Percentiles rank a stretch among this genome's conserved stretches.
phyloP scores from a whole-genome alignment of 2,888 invertebrate genomes.

The Patella depressa region DNA sequence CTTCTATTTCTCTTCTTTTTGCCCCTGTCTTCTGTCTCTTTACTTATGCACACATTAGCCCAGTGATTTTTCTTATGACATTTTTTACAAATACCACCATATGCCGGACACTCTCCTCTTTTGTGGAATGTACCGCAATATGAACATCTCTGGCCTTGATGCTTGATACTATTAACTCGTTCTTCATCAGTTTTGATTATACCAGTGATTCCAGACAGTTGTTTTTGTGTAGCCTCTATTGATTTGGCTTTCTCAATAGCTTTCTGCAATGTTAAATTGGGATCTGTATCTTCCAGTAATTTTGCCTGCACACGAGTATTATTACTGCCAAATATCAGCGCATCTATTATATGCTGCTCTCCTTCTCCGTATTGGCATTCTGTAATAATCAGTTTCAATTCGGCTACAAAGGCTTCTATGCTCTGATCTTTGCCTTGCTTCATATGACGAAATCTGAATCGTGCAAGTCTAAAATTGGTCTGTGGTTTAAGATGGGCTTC shows the following conservation, averaged over 20 bases:
- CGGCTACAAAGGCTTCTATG: conserved; percentile 1
- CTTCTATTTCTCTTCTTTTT: too few relatives aligned
- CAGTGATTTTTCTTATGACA: conserved; percentile 1
- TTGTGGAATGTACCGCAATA: conserved; percentile 8
- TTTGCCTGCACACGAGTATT: neutral
- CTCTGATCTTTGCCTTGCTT: neutral
- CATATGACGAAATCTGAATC: neutral
- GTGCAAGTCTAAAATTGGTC: neutral
- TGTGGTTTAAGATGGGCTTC: neutral
- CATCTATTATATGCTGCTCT: neutral
- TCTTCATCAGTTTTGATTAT: neutral
- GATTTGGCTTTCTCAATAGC: neutral
- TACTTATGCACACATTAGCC: neutral
- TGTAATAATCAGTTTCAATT: neutral
- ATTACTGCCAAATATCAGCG: neutral
- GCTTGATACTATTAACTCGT: neutral
- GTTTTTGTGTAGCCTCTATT: neutral
- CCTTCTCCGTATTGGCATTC: neutral
- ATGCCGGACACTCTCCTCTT: neutral
- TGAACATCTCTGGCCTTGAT: neutral
- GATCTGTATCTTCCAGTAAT: neutral
- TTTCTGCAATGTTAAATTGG: neutral
- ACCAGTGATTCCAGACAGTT: neutral
- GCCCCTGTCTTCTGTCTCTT: too few relatives aligned
- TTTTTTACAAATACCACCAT: neutral